A percentile compares a stretch with the other conserved stretches of the same genome.
These are phyloP conservation scores for Oreochromis spilurus DNA, from an alignment of 2,113 vertebrate genomes.

Conservation along the genomic window DNA sequence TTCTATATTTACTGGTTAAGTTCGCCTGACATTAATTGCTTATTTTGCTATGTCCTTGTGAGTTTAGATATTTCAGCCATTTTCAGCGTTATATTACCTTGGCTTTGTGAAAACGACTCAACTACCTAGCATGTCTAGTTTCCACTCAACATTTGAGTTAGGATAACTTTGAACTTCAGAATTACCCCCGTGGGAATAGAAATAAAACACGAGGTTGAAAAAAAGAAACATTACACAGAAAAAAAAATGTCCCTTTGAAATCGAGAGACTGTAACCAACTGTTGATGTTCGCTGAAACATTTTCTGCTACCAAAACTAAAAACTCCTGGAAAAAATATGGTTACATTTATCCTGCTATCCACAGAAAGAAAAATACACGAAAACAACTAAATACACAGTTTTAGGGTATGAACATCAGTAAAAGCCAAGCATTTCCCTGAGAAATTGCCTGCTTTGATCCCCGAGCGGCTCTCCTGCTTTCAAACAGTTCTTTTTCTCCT, in stretches of 20 bases:
- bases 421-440: constrained; percentile 4
- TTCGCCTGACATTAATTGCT: neutral
- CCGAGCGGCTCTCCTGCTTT: constrained; percentile 17
- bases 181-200: neutral
- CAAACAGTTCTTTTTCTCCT: constrained; percentile 55
- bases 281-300: neutral
- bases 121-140: neutral
- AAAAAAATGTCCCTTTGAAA: neutral
- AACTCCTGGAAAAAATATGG: neutral
- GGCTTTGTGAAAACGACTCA: neutral
- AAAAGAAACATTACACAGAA: neutral
- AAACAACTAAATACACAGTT: neutral
- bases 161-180: neutral
- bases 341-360: neutral
- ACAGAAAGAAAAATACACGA: neutral
- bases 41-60: neutral
- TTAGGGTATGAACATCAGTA: neutral
- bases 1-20: neutral
- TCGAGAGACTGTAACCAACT: neutral
- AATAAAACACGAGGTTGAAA: neutral
- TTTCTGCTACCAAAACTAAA: neutral
- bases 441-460: constrained; percentile 46
- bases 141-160: neutral
- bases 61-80: neutral
- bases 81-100: neutral